phyloP scores from a whole-genome alignment of 2,113 vertebrate genomes.

The Labeo rohita region DNA sequence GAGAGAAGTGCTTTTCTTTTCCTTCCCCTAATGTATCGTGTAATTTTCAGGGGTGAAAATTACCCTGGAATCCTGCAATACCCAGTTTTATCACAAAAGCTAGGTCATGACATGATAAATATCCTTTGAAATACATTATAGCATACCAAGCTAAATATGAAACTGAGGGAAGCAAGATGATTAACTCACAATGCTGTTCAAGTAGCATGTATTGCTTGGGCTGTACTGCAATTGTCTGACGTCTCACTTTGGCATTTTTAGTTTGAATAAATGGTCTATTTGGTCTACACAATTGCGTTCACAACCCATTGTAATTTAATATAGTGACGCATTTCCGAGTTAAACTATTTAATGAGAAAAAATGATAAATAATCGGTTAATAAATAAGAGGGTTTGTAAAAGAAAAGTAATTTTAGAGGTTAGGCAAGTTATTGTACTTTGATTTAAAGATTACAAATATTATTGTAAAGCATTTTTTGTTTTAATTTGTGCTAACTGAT shows the following conservation, averaged over 20 bases:
- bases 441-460: no score
- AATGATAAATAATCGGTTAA: background rate
- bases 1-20: conserved; percentile 10
- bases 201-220: background rate
- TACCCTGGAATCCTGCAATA: background rate
- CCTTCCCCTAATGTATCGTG: conserved; percentile 20
- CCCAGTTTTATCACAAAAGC: background rate
- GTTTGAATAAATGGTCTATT: background rate
- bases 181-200: background rate
- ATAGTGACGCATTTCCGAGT: background rate
- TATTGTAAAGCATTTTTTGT: no score
- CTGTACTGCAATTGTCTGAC: background rate
- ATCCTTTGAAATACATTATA: background rate
- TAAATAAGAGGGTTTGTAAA: background rate
- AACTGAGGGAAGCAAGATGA: background rate
- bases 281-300: background rate
- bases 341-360: background rate
- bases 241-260: background rate
- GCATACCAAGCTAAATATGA: background rate
- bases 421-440: background rate
- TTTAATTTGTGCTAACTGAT: no score
- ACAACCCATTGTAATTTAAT: background rate
- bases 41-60: background rate
- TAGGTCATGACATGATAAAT: background rate
- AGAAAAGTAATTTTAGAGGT: background rate